Conservation (phyloP, 2,888 invertebrate genomes). For the Ditula angustiorana region DNA sequence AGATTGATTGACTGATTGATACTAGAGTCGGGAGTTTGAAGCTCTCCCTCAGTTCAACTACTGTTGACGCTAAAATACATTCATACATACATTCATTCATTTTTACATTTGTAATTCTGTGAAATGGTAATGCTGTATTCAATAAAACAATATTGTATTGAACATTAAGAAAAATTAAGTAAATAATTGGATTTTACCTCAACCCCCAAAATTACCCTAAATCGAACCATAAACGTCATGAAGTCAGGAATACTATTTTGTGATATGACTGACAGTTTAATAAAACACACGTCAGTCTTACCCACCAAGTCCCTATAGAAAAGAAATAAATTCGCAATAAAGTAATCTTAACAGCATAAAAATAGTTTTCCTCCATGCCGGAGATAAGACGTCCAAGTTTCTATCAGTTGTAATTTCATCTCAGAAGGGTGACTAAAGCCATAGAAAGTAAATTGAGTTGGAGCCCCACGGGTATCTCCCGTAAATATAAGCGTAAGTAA, state of each 20-base stretch:
- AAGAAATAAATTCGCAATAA: conserved; percentile 37
- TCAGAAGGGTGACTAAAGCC: conserved; percentile 67
- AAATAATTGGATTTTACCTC: not conserved
- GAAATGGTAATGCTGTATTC: too few species aligned
- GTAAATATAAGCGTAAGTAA: conserved; percentile 16
- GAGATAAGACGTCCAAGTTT: conserved; percentile 61
- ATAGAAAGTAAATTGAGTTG: conserved; percentile 68
- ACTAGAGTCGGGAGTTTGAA: too few species aligned
- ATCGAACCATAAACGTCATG: not conserved
- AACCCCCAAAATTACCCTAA: not conserved
- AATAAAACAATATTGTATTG: too few species aligned
- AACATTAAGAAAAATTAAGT: not conserved
- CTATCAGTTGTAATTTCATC: conserved; percentile 72
- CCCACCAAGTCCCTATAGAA: conserved; percentile 16
- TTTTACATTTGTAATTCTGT: too few species aligned
- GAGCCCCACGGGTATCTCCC: conserved; percentile 53
- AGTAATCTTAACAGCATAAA: conserved; percentile 38
- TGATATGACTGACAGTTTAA: not conserved
- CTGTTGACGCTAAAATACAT: too few species aligned
- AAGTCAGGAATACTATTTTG: not conserved
- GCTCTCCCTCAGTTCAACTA: too few species aligned
- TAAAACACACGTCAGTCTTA: conserved; percentile 11
- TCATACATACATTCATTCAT: too few species aligned
- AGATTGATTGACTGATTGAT: too few species aligned
- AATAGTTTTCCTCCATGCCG: conserved; percentile 37